Base-by-base conservation (phyloP, 1,140 invertebrate species). In the Radopholus similis region DNA sequence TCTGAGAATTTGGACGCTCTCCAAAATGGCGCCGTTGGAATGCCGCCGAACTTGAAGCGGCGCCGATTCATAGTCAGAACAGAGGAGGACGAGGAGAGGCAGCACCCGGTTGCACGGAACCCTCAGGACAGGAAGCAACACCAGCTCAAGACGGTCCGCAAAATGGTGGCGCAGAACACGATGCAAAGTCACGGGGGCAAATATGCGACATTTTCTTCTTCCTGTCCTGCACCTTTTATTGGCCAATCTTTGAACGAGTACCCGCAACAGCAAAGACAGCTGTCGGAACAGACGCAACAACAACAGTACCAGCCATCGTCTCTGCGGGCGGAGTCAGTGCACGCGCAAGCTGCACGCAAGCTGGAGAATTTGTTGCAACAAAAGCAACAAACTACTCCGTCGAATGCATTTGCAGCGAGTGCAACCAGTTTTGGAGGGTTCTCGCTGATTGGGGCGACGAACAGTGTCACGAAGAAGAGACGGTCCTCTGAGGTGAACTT, bases 1-100 rank as follows among this genome's bases (percentile, higher is more conserved):
- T 73, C 72, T 4, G 35, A 49, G 23, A 74, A 73, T 42, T 59
- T 73, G 44, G 72, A 73, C 6, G 30, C 13, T 15, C 71, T 73
- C 35, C 71, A 77, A 34, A 58, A 47, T 34, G 72, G 72, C 13
- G 34, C 30, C 8, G 72, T 57, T 18, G 72, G 72, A 32, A 73
- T 73, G 71, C 71, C 71, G 28, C 65, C 67, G 28, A 65, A 65
- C 37, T 35, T 56, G 40, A 53, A 71, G 47, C 47, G 18, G 34
- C 66, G 28, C 4, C 63, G 68, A 23, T 65, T 68, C 37, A 38
- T 28, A 40, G 15, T 62, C 30, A 28, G 18, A 3, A 1, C 13
- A 54, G 35, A 28, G 35, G 35, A n/a, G 35, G 35, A 54, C 26
- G 6, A 47, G 30, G n/a, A 28, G 35, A 18, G 35, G 1, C n/a